Conservation (phyloP, 2,888 invertebrate species). For the Willowsia nigromaculata region DNA sequence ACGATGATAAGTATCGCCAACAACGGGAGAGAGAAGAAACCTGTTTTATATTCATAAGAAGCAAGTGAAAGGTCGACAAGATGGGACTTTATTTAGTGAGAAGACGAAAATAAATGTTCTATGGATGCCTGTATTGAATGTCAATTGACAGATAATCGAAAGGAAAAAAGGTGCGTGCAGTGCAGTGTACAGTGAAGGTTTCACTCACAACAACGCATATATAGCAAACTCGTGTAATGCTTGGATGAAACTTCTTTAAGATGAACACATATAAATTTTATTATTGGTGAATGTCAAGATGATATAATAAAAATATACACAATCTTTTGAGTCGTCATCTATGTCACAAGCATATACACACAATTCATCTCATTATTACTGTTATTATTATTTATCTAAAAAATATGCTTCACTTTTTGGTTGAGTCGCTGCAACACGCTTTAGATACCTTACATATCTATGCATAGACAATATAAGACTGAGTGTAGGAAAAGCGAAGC, state of each 20-base stretch:
- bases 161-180: conserved; percentile 38
- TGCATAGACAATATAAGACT: background rate
- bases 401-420: too few relatives aligned
- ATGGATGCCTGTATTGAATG: conserved; percentile 75
- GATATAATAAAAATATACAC: conserved; percentile 12
- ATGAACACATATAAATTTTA: conserved; percentile 28
- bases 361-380: conserved; percentile 42
- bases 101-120: conserved; percentile 75
- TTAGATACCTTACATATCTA: background rate
- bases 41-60: conserved; percentile 62
- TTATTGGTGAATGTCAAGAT: conserved; percentile 2
- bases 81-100: conserved; percentile 65
- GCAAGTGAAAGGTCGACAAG: conserved; percentile 62
- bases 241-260: background rate
- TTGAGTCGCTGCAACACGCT: background rate
- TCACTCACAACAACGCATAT: background rate
- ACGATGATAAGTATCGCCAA: conserved; percentile 46
- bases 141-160: conserved; percentile 71
- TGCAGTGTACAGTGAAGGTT: conserved; percentile 5
- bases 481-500: background rate
- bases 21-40: conserved; percentile 33
- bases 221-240: background rate
- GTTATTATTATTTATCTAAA: too few relatives aligned
- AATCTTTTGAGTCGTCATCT: background rate
- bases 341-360: conserved; percentile 26